A percentile compares a stretch with the other conserved stretches of the same genome.
These are phyloP conservation scores for Muscicapa adusta DNA, from an alignment of 2,113 vertebrate genomes.

Conservation along the genomic window DNA sequence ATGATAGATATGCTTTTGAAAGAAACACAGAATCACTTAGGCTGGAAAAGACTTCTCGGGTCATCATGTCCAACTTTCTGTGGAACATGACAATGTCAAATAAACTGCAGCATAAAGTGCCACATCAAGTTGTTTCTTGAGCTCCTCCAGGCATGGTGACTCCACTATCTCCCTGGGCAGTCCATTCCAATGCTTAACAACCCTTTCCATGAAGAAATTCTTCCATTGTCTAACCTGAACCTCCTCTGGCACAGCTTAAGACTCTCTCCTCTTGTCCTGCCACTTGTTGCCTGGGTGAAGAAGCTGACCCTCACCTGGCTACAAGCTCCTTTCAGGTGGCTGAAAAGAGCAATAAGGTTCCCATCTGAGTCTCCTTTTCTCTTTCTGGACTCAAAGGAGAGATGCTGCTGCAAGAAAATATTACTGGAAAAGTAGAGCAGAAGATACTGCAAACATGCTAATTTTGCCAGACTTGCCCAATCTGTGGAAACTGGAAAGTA, in stretches of 20 bases:
- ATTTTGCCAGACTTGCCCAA: neutral
- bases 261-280: neutral
- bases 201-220: neutral
- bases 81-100: neutral
- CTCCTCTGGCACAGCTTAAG: neutral
- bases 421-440: neutral
- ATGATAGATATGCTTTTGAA: neutral
- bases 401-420: neutral
- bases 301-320: neutral
- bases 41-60: neutral
- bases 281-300: neutral
- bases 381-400: neutral
- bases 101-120: neutral
- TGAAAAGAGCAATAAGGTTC: neutral
- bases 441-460: neutral
- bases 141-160: neutral
- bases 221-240: neutral
- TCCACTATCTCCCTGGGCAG: neutral
- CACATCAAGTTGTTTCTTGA: neutral
- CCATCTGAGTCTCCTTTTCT: neutral
- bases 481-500: neutral
- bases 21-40: neutral
- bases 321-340: neutral
- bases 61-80: neutral
- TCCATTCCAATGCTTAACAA: neutral